Evolutionary conservation across 2,888 invertebrate species (phyloP).

Genomic region (Aleiodes alternator): DNA sequence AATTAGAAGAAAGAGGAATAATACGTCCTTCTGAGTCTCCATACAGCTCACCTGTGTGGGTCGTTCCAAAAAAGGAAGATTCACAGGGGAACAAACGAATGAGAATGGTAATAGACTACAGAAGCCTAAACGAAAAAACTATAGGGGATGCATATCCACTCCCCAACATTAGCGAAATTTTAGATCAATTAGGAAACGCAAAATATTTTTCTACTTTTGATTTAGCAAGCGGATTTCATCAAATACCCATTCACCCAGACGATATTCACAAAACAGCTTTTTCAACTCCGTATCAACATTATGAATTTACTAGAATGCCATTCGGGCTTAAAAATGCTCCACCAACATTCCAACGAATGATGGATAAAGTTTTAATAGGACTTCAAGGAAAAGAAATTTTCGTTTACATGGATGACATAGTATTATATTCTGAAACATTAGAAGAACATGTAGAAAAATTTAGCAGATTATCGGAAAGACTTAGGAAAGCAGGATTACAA

Average conservation of each 20-base stretch:
- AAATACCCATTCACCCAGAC: slow-evolving; percentile 55
- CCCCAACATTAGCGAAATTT: slow-evolving; percentile 48
- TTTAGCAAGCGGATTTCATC: slow-evolving; percentile 59
- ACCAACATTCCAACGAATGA: too few relatives aligned
- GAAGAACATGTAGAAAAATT: too few relatives aligned
- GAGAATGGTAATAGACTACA: slow-evolving; percentile 49
- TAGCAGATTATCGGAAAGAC: too few relatives aligned
- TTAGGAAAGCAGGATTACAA: too few relatives aligned
- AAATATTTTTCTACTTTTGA: slow-evolving; percentile 50
- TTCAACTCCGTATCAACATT: slow-evolving; percentile 52
- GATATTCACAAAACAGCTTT: slow-evolving; percentile 53
- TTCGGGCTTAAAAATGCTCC: slow-evolving; percentile 58
- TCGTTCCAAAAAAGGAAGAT: slow-evolving; percentile 49
- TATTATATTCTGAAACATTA: too few relatives aligned
- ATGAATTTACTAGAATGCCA: slow-evolving; percentile 53
- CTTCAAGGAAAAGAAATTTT: too few relatives aligned
- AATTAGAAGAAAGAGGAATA: too few relatives aligned
- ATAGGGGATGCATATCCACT: slow-evolving; percentile 45
- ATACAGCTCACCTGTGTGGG: not conserved
- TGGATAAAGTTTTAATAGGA: too few relatives aligned
- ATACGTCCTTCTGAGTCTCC: too few relatives aligned
- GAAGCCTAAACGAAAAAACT: slow-evolving; percentile 47
- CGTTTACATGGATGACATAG: too few relatives aligned
- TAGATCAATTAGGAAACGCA: slow-evolving; percentile 44
- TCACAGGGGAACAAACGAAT: slow-evolving; percentile 36